phyloP scores from a whole-genome alignment of 2,113 vertebrate genomes.

The Tiliqua scincoides region DNA sequence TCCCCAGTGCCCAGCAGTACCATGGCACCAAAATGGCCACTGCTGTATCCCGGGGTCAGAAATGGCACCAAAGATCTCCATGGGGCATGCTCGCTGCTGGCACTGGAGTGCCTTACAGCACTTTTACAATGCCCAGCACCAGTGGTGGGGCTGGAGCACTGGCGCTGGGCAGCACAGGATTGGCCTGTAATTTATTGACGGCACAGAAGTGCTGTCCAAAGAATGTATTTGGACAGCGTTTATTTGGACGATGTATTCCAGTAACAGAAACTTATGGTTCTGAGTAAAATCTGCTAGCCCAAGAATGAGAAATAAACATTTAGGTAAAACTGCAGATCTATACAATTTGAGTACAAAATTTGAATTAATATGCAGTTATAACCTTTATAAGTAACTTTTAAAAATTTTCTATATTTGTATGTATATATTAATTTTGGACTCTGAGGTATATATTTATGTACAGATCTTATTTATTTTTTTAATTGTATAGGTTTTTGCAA shows the following conservation, averaged over 20 bases:
- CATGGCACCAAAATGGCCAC: too few relatives aligned
- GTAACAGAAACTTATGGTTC: not conserved
- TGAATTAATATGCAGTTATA: not conserved
- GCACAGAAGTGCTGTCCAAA: not conserved
- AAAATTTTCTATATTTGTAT: not conserved
- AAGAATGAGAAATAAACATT: not conserved
- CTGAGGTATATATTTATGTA: not conserved
- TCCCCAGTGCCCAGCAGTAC: too few relatives aligned
- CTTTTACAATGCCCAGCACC: too few relatives aligned
- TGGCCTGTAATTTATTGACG: too few relatives aligned
- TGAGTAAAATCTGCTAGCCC: not conserved
- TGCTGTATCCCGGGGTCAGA: too few relatives aligned
- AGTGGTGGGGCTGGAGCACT: too few relatives aligned
- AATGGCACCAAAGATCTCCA: too few relatives aligned
- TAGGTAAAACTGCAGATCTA: not conserved
- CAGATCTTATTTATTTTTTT: not conserved
- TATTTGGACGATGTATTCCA: not conserved
- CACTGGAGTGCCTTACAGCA: too few relatives aligned
- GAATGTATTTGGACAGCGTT: too few relatives aligned
- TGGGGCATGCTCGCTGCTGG: too few relatives aligned
- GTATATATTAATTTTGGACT: not conserved
- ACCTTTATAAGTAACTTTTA: not conserved
- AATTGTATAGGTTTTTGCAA: not conserved
- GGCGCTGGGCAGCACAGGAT: too few relatives aligned
- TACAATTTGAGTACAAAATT: not conserved